These are phyloP conservation scores for Marronus borbonicus DNA, from an alignment of 2,888 invertebrate species.

Conservation along the genomic window DNA sequence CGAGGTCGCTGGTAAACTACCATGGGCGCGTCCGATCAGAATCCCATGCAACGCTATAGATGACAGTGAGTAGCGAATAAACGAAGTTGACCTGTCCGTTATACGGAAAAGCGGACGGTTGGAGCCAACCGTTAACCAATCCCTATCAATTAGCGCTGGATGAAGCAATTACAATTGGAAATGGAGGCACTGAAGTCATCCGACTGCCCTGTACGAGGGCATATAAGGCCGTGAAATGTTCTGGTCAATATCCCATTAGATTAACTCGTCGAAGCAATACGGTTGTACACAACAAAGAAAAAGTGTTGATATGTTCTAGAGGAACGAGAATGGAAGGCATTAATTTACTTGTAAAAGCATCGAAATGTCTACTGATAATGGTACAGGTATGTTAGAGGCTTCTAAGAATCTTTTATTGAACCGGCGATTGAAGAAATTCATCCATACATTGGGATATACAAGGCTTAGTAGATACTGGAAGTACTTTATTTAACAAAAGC, in stretches of 20 bases:
- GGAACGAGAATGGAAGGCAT: background rate
- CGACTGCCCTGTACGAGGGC: background rate
- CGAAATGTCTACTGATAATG: background rate
- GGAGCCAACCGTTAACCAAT: slow-evolving; percentile 17
- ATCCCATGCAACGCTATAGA: background rate
- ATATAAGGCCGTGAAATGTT: slow-evolving; percentile 19
- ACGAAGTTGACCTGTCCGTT: slow-evolving; percentile 5
- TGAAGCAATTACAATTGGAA: slow-evolving; percentile 39
- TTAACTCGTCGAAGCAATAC: slow-evolving; percentile 13
- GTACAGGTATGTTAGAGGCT: background rate
- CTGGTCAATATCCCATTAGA: slow-evolving; percentile 35
- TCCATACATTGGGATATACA: too few relatives aligned
- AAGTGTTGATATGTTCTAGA: background rate
- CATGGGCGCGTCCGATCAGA: background rate
- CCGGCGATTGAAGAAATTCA: background rate
- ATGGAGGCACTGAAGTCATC: slow-evolving; percentile 1
- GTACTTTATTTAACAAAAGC: too few relatives aligned
- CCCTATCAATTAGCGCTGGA: slow-evolving; percentile 36
- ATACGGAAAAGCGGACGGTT: slow-evolving; percentile 22
- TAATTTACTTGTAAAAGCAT: background rate
- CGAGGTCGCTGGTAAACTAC: background rate
- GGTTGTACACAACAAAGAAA: background rate
- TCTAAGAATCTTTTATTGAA: background rate
- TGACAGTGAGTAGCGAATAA: slow-evolving; percentile 26
- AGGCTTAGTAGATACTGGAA: too few relatives aligned